Conservation (phyloP, 2,113 vertebrate species). For the Entelurus aequoreus region DNA sequence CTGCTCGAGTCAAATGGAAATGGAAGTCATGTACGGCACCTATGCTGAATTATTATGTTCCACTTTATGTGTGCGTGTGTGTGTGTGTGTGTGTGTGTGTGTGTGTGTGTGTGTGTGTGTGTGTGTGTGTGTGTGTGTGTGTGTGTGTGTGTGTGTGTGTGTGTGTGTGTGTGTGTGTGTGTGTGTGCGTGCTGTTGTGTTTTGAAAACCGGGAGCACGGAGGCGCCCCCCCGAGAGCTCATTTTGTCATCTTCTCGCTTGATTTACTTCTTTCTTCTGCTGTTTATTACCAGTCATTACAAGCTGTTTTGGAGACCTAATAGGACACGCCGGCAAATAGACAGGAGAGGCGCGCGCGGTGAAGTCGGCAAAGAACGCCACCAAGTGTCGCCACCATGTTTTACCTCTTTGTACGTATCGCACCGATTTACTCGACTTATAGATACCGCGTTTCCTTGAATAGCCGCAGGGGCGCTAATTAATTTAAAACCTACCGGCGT, state of each 20-base stretch:
- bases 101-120: not conserved
- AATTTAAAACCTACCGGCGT: no score
- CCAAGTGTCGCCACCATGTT: slow-evolving; percentile 13
- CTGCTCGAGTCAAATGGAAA: not conserved
- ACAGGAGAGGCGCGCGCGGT: slow-evolving; percentile 45
- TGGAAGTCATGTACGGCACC: not conserved
- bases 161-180: slow-evolving; percentile 10
- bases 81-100: slow-evolving; percentile 10
- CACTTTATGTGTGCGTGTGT: not conserved
- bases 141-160: slow-evolving; percentile 1
- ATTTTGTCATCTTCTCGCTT: slow-evolving; percentile 79
- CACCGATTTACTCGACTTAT: slow-evolving; percentile 36
- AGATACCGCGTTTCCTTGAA: no score
- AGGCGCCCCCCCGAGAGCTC: slow-evolving; percentile 72
- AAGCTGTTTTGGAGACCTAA: slow-evolving; percentile 81
- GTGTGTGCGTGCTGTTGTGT: slow-evolving; percentile 31
- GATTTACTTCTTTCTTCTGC: slow-evolving; percentile 76
- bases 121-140: not conserved
- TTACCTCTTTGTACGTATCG: slow-evolving; percentile 36
- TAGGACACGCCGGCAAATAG: slow-evolving; percentile 65
- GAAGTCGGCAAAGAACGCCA: slow-evolving; percentile 37
- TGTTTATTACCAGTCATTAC: slow-evolving; percentile 83
- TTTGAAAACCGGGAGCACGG: slow-evolving; percentile 57
- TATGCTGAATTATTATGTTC: not conserved
- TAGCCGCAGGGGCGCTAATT: no score